Evolutionary conservation across 2,888 invertebrate species (phyloP).

Genomic region (Hirtodrosophila histrioides): DNA sequence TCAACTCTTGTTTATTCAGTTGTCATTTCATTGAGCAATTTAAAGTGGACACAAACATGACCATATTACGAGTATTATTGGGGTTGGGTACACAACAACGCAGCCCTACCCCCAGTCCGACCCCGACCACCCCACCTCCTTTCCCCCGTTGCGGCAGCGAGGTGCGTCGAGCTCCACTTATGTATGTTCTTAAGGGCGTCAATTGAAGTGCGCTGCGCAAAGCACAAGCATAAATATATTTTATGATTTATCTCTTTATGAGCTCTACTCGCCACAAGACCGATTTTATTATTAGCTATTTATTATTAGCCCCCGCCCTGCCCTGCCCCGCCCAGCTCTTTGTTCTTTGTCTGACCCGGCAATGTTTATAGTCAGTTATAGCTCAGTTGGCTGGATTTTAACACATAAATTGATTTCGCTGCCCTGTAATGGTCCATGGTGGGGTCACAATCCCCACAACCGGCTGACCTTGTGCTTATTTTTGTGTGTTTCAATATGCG

Average conservation of each 20-base stretch:
- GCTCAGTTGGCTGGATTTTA: not conserved
- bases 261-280: conserved; percentile 21
- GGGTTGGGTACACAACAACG: conserved; percentile 6
- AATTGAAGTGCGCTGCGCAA: conserved; percentile 48
- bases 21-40: conserved; percentile 63
- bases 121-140: no score
- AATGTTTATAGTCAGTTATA: no score
- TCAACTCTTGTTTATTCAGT: conserved; percentile 51
- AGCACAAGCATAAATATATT: conserved; percentile 17
- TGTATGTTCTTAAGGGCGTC: conserved; percentile 37
- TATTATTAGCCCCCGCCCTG: conserved; percentile 9
- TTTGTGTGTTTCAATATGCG: conserved; percentile 13
- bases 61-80: conserved; percentile 12
- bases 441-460: conserved; percentile 52
- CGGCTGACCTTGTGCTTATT: conserved; percentile 70
- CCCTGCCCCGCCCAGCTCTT: not conserved
- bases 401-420: conserved; percentile 13
- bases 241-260: conserved; percentile 28
- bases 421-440: conserved; percentile 46
- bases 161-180: conserved; percentile 1
- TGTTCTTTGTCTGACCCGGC: not conserved
- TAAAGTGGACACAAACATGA: conserved; percentile 33
- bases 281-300: conserved; percentile 35
- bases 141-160: no score
- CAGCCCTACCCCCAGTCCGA: no score